Conservation (phyloP, 1,140 invertebrate species). For the Drosophila melanogaster region Release_6_plus_ISO1_MT NT_037436.4:4915501-4916000, state of each 20-base stretch:
- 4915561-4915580: conserved; percentile 12
- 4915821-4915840: conserved; percentile 79
- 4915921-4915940: neutral
- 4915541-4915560: neutral
- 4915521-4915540: conserved; percentile 23
- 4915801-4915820: conserved; percentile 75
- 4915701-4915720: conserved; percentile 20
- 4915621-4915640: conserved; percentile 83
- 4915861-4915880: conserved; percentile 80
- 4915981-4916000: neutral
- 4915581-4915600: conserved; percentile 50
- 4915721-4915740: conserved; percentile 52
- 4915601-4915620: conserved; percentile 72
- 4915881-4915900: conserved; percentile 43
- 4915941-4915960: neutral
- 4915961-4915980: neutral
- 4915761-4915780: neutral
- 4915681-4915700: conserved; percentile 40
- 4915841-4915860: conserved; percentile 82
- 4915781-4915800: neutral
- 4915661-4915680: conserved; percentile 78
- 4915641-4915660: conserved; percentile 78
- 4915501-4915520: conserved; percentile 61
- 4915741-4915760: conserved; percentile 14
- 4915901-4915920: conserved; percentile 6